phyloP scores from a whole-genome alignment of 2,888 invertebrate genomes.

The Ichneumoninae sp. region DNA sequence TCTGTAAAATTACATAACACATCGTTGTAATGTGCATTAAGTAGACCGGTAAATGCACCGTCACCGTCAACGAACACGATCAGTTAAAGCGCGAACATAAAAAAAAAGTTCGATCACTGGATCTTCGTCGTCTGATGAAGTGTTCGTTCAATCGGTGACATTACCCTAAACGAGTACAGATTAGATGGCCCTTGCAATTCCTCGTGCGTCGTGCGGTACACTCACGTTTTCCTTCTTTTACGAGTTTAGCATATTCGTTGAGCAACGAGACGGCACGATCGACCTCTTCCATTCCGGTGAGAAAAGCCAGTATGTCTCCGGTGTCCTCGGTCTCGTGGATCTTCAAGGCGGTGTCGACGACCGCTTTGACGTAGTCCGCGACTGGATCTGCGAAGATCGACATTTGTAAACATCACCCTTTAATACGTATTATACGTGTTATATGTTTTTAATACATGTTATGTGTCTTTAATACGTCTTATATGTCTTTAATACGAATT shows the following conservation, averaged over 20 bases:
- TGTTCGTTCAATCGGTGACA: no score
- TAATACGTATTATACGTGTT: background rate
- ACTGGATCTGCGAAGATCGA: conserved; percentile 89
- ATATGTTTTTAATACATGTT: no score
- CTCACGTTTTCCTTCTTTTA: conserved; percentile 84
- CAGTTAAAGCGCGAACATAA: no score
- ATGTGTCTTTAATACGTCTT: no score
- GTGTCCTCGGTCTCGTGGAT: conserved; percentile 93
- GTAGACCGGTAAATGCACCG: no score
- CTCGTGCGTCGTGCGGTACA: conserved; percentile 3
- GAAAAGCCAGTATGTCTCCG: conserved; percentile 96
- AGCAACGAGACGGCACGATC: conserved; percentile 90
- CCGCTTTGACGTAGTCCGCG: conserved; percentile 94
- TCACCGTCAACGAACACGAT: no score
- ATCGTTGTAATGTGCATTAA: background rate
- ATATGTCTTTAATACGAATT: no score
- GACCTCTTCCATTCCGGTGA: conserved; percentile 98
- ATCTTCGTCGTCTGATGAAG: no score
- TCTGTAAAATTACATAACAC: conserved; percentile 72
- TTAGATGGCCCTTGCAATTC: background rate
- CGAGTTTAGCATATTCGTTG: conserved; percentile 87
- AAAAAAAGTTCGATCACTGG: no score
- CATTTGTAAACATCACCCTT: conserved; percentile 28
- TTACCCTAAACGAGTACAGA: background rate
- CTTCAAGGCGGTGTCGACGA: conserved; percentile 94